phyloP scores from a whole-genome alignment of 2,113 vertebrate genomes.

The Microtus oregoni region DNA sequence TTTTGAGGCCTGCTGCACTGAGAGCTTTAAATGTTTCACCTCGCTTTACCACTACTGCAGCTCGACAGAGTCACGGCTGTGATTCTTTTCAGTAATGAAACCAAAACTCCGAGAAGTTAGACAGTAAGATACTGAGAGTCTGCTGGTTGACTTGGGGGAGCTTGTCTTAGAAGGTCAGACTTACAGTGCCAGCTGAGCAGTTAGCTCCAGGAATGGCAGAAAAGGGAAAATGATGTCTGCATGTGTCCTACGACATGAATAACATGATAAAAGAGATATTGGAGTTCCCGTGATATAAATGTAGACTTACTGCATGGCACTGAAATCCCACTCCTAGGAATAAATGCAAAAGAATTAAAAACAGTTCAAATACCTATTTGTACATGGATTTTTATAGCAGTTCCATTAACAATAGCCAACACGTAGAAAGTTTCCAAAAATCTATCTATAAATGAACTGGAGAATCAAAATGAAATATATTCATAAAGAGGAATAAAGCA shows the following conservation, averaged over 20 bases:
- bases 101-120: background rate
- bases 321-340: background rate
- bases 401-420: constrained; percentile 21
- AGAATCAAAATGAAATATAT: constrained; percentile 10
- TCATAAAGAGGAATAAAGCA: background rate
- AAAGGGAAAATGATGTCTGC: background rate
- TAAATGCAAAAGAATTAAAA: background rate
- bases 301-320: background rate
- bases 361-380: constrained; percentile 39
- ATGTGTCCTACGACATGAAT: background rate
- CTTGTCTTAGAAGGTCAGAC: background rate
- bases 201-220: background rate
- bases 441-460: background rate
- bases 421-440: background rate
- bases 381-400: background rate
- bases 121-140: background rate
- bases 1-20: background rate
- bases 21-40: background rate
- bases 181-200: background rate
- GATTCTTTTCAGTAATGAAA: constrained; percentile 24
- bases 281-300: constrained; percentile 11
- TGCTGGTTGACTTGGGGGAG: background rate
- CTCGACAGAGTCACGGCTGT: background rate
- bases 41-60: background rate
- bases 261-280: background rate